phyloP scores from a whole-genome alignment of 2,113 vertebrate species.

The Serinus canaria region DNA sequence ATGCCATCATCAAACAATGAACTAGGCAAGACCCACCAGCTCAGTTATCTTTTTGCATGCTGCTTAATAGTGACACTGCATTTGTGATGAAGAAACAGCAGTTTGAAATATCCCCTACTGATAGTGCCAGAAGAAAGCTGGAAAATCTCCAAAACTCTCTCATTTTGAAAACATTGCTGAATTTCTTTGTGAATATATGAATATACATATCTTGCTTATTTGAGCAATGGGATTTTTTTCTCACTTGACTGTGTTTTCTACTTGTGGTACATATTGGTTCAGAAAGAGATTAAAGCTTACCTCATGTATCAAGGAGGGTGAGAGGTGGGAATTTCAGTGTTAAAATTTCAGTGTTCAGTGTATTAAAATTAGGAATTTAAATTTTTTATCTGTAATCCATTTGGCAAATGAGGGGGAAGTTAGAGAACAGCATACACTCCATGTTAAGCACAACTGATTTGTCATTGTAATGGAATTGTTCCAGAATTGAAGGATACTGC shows the following conservation, averaged over 20 bases:
- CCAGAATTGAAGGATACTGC: neutral
- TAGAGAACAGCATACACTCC: neutral
- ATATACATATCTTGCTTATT: slow-evolving; percentile 22
- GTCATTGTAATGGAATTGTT: neutral
- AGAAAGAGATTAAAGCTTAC: neutral
- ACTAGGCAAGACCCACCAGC: neutral
- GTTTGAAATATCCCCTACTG: slow-evolving; percentile 18
- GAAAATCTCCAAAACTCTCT: slow-evolving; percentile 25
- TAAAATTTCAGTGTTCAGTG: neutral
- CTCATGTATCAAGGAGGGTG: neutral
- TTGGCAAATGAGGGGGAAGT: neutral
- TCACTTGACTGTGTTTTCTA: slow-evolving; percentile 39
- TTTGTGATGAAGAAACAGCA: slow-evolving; percentile 11
- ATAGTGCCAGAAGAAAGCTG: slow-evolving; percentile 32
- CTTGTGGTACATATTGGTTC: neutral
- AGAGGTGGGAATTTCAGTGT: neutral
- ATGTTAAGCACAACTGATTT: neutral
- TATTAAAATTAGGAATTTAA: neutral
- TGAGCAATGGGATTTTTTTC: neutral
- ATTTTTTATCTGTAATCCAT: neutral
- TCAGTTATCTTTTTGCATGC: neutral
- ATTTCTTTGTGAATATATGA: slow-evolving; percentile 37
- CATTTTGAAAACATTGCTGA: slow-evolving; percentile 36
- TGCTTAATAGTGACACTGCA: slow-evolving; percentile 23
- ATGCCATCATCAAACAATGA: neutral